These are phyloP conservation scores for Terrapene triunguis DNA, from an alignment of 2,113 vertebrate species.

Conservation along the genomic window DNA sequence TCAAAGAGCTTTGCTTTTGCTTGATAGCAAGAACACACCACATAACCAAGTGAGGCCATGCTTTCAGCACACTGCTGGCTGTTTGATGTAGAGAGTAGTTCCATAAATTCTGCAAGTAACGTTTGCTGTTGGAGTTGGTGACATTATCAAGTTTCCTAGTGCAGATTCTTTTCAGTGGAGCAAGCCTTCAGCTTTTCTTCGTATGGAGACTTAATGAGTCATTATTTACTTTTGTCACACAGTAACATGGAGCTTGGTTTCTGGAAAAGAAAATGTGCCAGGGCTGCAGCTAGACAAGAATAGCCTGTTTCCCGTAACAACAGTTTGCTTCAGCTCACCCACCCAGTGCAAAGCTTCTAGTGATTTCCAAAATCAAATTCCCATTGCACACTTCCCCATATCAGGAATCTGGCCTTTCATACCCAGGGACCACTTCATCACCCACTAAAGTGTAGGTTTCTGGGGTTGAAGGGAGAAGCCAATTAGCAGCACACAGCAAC, in stretches of 20 bases:
- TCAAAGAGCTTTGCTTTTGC: slow-evolving; percentile 9
- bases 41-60: not conserved
- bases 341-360: not conserved
- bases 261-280: slow-evolving; percentile 43
- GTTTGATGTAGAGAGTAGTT: not conserved
- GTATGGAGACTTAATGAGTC: slow-evolving; percentile 70
- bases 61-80: not conserved
- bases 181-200: slow-evolving; percentile 69
- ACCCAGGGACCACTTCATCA: not conserved
- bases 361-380: not conserved
- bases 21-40: not conserved
- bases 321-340: slow-evolving; percentile 18
- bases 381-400: slow-evolving; percentile 17
- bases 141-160: slow-evolving; percentile 75
- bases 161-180: slow-evolving; percentile 64
- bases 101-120: slow-evolving; percentile 49
- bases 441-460: not conserved
- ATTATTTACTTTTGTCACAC: slow-evolving; percentile 71
- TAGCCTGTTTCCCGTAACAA: slow-evolving; percentile 34
- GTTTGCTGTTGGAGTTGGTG: slow-evolving; percentile 59
- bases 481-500: not conserved
- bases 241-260: slow-evolving; percentile 54
- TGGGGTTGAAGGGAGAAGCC: not conserved
- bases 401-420: not conserved
- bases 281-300: slow-evolving; percentile 25